A percentile compares a stretch with the other conserved stretches of the same genome.
Conservation (phyloP, 2,797 vertebrate species). For the Myripristis jacobus region DNA sequence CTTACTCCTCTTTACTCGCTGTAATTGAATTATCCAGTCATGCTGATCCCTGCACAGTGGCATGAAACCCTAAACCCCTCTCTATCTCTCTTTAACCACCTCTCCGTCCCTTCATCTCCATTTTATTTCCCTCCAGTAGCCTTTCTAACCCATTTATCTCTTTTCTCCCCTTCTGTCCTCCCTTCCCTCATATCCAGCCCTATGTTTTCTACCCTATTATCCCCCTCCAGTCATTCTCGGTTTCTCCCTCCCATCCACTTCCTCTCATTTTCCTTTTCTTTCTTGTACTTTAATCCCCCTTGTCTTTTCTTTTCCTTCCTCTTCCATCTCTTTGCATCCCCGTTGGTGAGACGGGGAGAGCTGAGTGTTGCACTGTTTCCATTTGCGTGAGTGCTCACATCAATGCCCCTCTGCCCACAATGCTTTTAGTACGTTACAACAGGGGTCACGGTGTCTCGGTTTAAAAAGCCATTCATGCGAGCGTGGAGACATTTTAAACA, state of each 20-base stretch:
- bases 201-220: constrained; percentile 20
- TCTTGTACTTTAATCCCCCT: not conserved
- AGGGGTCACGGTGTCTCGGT: not conserved
- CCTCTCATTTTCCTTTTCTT: not conserved
- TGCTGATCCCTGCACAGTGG: constrained; percentile 19
- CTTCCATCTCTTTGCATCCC: not conserved
- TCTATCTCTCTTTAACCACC: not conserved
- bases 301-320: not conserved
- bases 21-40: constrained; percentile 53
- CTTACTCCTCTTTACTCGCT: constrained; percentile 7
- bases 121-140: not conserved
- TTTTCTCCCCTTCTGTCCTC: not conserved
- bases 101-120: not conserved
- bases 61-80: constrained; percentile 50
- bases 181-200: constrained; percentile 2
- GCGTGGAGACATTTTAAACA: not conserved
- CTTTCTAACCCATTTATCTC: too few species aligned
- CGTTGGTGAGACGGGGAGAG: not conserved
- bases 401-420: not conserved
- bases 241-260: not conserved
- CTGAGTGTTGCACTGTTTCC: not conserved
- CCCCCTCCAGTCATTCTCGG: not conserved
- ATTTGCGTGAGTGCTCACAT: not conserved
- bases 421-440: not conserved
- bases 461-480: not conserved